phyloP scores from a whole-genome alignment of 1,140 invertebrate genomes.

The Brachionus manjavacas region DNA sequence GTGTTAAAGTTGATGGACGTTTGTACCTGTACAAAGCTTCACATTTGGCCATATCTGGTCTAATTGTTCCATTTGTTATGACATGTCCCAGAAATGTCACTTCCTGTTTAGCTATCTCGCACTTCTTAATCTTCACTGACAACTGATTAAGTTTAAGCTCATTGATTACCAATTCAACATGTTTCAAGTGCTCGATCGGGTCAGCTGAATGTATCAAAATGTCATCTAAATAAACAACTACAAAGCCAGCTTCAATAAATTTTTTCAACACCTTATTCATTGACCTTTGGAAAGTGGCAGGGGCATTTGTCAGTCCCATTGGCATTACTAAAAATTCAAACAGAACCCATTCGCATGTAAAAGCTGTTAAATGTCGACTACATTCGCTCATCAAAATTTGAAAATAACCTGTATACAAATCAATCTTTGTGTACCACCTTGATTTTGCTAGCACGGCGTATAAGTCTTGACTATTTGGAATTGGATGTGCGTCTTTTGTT shows the following conservation, averaged over 20 bases:
- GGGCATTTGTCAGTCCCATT: slow-evolving; percentile 57
- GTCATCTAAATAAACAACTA: slow-evolving; percentile 1
- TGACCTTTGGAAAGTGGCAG: slow-evolving; percentile 59
- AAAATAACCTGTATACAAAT: slow-evolving; percentile 45
- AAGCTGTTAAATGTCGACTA: slow-evolving; percentile 32
- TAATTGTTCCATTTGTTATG: no score
- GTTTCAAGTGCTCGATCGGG: no score
- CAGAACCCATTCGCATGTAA: slow-evolving; percentile 45
- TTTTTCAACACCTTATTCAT: slow-evolving; percentile 50
- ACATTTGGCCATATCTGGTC: no score
- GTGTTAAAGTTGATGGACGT: no score
- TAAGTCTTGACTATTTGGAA: neutral
- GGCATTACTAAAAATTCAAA: slow-evolving; percentile 53
- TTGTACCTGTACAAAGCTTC: no score
- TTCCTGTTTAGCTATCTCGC: no score
- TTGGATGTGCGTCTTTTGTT: slow-evolving; percentile 34
- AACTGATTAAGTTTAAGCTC: no score
- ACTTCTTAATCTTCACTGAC: no score
- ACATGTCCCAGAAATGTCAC: no score
- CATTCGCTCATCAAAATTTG: slow-evolving; percentile 44
- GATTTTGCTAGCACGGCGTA: neutral
- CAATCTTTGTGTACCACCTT: slow-evolving; percentile 41
- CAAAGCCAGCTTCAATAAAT: neutral
- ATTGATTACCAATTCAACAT: no score
- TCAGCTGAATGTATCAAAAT: no score